Conservation (phyloP, 2,888 invertebrate genomes). For the Octodonta nipae region DNA sequence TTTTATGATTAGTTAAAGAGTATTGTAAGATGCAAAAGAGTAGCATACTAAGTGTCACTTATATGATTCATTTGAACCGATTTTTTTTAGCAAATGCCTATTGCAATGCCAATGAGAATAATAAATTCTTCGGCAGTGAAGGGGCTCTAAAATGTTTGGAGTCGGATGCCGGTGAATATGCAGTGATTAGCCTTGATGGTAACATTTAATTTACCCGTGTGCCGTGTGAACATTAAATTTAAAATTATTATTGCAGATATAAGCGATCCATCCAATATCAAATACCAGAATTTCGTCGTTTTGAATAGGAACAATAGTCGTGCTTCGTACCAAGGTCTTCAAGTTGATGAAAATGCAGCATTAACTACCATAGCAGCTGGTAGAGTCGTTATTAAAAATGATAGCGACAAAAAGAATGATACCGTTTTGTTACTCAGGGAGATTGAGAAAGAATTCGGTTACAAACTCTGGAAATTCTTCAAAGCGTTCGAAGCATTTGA, state of each 20-base stretch:
- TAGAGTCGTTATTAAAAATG: conserved; percentile 43
- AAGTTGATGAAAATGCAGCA: conserved; percentile 42
- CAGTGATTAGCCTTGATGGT: conserved; percentile 37
- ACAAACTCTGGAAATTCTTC: conserved; percentile 35
- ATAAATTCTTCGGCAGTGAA: conserved; percentile 45
- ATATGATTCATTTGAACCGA: too few relatives aligned
- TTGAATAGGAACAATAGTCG: conserved; percentile 49
- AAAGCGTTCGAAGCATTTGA: conserved; percentile 48
- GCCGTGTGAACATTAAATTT: too few relatives aligned
- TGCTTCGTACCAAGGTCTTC: conserved; percentile 37
- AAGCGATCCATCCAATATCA: too few relatives aligned
- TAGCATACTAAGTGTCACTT: too few relatives aligned
- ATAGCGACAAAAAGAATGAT: conserved; percentile 22
- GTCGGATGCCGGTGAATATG: conserved; percentile 42
- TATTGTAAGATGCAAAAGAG: too few relatives aligned
- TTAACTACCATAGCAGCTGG: conserved; percentile 47
- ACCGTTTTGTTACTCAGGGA: conserved; percentile 22
- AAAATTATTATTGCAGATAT: too few relatives aligned
- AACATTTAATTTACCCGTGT: too few relatives aligned
- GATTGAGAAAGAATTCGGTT: conserved; percentile 26
- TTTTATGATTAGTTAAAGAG: too few relatives aligned
- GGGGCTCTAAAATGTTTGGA: conserved; percentile 48
- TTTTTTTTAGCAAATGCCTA: conserved; percentile 15
- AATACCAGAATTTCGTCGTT: too few relatives aligned
- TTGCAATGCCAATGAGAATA: conserved; percentile 42